Conservation (phyloP, 2,888 invertebrate genomes). For the Pristionchus arcanus region DNA sequence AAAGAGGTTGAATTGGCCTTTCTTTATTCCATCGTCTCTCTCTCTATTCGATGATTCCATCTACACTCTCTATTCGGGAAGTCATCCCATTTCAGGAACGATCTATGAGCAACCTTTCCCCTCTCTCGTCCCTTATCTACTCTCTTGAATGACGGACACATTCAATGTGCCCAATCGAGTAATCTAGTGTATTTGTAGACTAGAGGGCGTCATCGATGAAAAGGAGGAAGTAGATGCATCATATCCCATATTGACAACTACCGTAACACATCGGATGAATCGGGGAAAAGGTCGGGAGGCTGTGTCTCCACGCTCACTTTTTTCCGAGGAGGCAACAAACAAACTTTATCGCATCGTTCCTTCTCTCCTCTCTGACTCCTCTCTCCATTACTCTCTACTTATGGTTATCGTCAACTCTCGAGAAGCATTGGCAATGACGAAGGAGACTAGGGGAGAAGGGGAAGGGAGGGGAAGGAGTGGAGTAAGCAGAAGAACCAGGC, state of each 20-base stretch:
- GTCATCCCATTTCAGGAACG: conserved; percentile 23
- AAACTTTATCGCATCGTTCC: background rate
- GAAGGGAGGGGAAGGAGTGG: conserved; percentile 4
- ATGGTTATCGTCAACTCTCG: conserved; percentile 25
- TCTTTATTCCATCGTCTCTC: background rate
- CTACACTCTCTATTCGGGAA: background rate
- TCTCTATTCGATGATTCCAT: conserved; percentile 16
- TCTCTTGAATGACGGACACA: background rate
- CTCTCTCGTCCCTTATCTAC: background rate
- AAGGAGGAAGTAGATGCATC: background rate
- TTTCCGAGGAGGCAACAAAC: background rate
- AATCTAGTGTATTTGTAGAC: background rate
- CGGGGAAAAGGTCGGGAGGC: background rate
- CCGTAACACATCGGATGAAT: background rate
- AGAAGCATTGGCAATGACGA: conserved; percentile 32
- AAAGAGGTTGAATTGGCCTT: conserved; percentile 22
- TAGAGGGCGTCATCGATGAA: background rate
- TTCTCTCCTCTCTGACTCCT: background rate
- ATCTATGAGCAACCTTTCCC: background rate
- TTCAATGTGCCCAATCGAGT: background rate
- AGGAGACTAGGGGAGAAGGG: background rate
- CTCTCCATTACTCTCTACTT: conserved; percentile 44
- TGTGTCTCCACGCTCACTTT: background rate
- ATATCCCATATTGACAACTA: background rate
- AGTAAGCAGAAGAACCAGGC: conserved; percentile 19